Evolutionary conservation across 2,888 invertebrate genomes (phyloP).

Genomic region (Cryptocephalus moraei): DNA sequence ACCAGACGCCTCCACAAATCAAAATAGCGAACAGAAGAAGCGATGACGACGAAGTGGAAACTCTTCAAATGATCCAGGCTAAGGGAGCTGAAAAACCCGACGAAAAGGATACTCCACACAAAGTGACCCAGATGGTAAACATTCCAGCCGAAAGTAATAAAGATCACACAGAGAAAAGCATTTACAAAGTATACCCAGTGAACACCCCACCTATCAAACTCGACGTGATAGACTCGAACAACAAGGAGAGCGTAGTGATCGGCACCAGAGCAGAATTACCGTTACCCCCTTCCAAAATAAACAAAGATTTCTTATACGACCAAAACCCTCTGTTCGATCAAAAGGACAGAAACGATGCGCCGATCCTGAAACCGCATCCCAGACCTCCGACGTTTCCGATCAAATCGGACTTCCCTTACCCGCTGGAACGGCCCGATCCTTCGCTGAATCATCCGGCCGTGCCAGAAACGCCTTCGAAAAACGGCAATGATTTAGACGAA

Average conservation of each 20-base stretch:
- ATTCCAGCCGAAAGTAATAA: conserved; percentile 15
- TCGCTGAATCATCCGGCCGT: conserved; percentile 30
- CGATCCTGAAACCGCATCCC: conserved; percentile 37
- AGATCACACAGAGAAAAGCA: conserved; percentile 32
- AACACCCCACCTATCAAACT: conserved; percentile 43
- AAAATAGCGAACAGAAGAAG: conserved; percentile 38
- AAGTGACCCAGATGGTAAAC: conserved; percentile 9
- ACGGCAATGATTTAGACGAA: conserved; percentile 32
- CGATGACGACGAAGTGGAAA: conserved; percentile 45
- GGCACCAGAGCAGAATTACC: conserved; percentile 45
- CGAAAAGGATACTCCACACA: conserved; percentile 12
- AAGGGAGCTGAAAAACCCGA: conserved; percentile 35
- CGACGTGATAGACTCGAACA: conserved; percentile 37
- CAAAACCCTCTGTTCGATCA: conserved; percentile 38
- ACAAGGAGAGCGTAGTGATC: conserved; percentile 45
- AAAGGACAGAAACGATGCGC: conserved; percentile 33
- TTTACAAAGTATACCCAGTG: conserved; percentile 50
- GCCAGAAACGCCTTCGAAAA: conserved; percentile 33
- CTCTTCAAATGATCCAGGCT: conserved; percentile 59
- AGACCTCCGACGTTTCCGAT: conserved; percentile 29
- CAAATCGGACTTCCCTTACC: conserved; percentile 55
- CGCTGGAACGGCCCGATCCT: conserved; percentile 49
- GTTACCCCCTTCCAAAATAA: conserved; percentile 33
- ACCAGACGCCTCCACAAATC: conserved; percentile 35
- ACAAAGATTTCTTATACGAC: conserved; percentile 31